A percentile compares a stretch with the other conserved stretches of the same genome.
Conservation (phyloP, 2,113 vertebrate genomes). For the Chinchilla lanigera region DNA sequence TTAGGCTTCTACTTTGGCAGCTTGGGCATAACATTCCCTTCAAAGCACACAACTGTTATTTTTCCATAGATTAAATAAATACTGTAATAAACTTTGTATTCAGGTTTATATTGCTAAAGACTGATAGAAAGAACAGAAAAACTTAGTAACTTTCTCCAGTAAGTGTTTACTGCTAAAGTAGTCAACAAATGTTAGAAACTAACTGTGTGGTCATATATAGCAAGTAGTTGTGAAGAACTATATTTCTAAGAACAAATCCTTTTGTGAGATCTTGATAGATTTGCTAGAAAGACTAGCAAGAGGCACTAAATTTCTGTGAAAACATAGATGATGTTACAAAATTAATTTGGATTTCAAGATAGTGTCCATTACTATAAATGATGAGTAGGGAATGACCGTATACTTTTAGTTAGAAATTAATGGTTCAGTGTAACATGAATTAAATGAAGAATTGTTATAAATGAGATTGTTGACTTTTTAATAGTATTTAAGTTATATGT, state of each 20-base stretch:
- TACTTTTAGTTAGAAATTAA: conserved; percentile 39
- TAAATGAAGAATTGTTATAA: conserved; percentile 29
- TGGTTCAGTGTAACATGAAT: conserved; percentile 7
- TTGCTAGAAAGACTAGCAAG: conserved; percentile 45
- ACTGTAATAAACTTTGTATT: not conserved
- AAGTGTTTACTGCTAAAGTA: conserved; percentile 36
- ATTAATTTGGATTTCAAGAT: conserved; percentile 53
- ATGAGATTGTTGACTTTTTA: conserved; percentile 52
- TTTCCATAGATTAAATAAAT: conserved; percentile 39
- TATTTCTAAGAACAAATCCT: conserved; percentile 22
- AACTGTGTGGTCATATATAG: conserved; percentile 26
- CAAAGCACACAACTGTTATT: conserved; percentile 6
- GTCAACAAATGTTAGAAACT: conserved; percentile 46
- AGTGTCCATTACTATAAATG: conserved; percentile 8
- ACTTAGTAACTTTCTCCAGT: not conserved
- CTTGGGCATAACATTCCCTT: conserved; percentile 39
- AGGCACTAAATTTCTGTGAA: conserved; percentile 28
- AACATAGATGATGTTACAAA: conserved; percentile 20
- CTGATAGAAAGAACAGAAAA: conserved; percentile 39
- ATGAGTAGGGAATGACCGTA: not conserved
- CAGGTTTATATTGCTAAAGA: conserved; percentile 49
- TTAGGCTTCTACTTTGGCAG: conserved; percentile 24
- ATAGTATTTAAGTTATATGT: conserved; percentile 41
- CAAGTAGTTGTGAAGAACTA: conserved; percentile 23
- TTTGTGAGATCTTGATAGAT: conserved; percentile 39